Percentiles rank a stretch among this genome's conserved stretches.
phyloP scores from a whole-genome alignment of 2,113 vertebrate genomes.

The Saguinus midas region DNA sequence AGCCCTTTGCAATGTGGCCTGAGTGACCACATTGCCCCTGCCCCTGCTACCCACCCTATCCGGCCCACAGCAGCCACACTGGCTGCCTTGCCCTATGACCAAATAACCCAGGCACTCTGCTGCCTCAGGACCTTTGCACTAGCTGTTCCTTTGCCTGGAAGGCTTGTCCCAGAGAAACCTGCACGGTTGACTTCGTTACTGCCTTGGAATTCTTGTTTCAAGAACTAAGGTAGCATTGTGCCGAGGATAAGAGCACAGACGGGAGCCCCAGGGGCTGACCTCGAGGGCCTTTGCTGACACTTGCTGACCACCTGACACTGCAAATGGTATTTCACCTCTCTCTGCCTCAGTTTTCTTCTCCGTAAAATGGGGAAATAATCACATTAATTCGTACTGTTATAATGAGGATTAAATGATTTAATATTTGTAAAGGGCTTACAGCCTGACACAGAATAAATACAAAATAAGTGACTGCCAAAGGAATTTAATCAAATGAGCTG shows the following conservation, averaged over 20 bases:
- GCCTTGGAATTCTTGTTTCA: not conserved
- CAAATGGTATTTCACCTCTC: accelerated
- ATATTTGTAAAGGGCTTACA: not conserved
- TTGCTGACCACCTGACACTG: not conserved
- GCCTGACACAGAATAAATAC: not conserved
- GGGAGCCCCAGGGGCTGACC: not conserved
- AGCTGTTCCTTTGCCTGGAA: not conserved
- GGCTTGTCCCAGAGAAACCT: not conserved
- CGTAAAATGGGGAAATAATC: not conserved
- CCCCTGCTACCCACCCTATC: too few species aligned
- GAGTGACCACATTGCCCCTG: not conserved
- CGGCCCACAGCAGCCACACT: not conserved
- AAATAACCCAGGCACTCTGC: not conserved
- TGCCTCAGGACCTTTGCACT: not conserved
- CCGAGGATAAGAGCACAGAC: not conserved
- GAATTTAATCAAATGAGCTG: not conserved
- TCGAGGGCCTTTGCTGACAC: not conserved
- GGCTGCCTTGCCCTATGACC: not conserved
- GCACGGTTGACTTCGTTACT: accelerated
- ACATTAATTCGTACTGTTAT: not conserved
- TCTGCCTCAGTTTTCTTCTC: not conserved
- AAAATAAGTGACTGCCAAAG: not conserved
- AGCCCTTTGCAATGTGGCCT: accelerated
- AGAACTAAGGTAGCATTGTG: not conserved
- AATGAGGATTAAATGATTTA: not conserved